These are phyloP conservation scores for Leptestheria dahalacensis DNA, from an alignment of 1,140 invertebrate species.

Conservation along the genomic window DNA sequence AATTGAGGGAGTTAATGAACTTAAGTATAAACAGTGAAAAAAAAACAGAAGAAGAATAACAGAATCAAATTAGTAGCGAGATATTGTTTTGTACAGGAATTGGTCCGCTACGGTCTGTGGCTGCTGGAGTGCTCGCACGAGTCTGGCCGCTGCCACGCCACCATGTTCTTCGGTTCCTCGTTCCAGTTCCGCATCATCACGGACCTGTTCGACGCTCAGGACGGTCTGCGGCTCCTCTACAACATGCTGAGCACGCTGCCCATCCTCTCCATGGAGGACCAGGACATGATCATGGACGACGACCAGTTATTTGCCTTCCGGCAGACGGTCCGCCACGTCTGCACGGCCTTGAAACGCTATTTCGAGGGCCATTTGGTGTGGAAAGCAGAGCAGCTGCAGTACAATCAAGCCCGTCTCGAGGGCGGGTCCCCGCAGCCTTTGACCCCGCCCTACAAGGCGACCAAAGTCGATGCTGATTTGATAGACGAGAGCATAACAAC, in stretches of 20 bases:
- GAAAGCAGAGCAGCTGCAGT: slow-evolving; percentile 62
- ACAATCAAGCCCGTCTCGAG: slow-evolving; percentile 36
- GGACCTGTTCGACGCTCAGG: slow-evolving; percentile 73
- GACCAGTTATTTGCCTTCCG: slow-evolving; percentile 81
- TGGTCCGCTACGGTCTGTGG: slow-evolving; percentile 64
- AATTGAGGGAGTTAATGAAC: too few species aligned
- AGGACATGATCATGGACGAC: slow-evolving; percentile 44
- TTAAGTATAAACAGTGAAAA: too few species aligned
- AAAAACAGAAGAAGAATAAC: too few species aligned
- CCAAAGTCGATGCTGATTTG: slow-evolving; percentile 38
- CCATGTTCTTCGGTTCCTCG: slow-evolving; percentile 90
- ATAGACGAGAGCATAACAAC: slow-evolving; percentile 68
- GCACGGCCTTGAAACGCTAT: slow-evolving; percentile 75
- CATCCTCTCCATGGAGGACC: slow-evolving; percentile 52
- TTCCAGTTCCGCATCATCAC: slow-evolving; percentile 83
- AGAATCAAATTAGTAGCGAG: too few species aligned
- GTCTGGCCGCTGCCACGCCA: slow-evolving; percentile 85
- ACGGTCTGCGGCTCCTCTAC: slow-evolving; percentile 79
- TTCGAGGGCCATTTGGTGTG: slow-evolving; percentile 78
- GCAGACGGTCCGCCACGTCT: slow-evolving; percentile 87
- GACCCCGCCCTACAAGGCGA: slow-evolving; percentile 29
- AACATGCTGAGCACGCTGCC: slow-evolving; percentile 82
- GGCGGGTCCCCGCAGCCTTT: slow-evolving; percentile 25
- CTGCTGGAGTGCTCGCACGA: slow-evolving; percentile 88
- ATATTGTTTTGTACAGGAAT: too few species aligned